Base-by-base conservation (phyloP, 2,888 invertebrate species). In the Drosophila recens region DNA sequence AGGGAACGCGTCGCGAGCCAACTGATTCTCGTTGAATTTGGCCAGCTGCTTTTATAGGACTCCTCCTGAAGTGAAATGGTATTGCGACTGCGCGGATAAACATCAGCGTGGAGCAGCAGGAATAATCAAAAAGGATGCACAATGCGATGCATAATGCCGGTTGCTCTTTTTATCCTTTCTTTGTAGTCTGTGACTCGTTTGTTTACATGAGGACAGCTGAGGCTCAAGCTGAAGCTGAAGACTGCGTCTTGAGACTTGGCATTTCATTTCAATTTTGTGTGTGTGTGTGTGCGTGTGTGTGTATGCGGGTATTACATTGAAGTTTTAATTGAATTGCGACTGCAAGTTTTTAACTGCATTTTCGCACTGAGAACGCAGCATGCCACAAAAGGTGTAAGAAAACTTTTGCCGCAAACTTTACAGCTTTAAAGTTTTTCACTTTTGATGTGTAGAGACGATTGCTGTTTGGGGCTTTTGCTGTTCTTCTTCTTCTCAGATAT, bases 251-350 rank as follows among this genome's bases (percentile, higher is more conserved):
- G 30, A 53, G 69, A 43, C 66, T 64, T 66, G 78, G 59, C 63
- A 61, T 70, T 70, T 57, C 66, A 66, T 59, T 67, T 38, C 17
- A 62, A 43, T 64, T 57, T 65, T 72, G 43, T 57, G 46, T 53
- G 17, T 17, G 17, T 17, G 17, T 17, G 17, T 17, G 17, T 17
- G 17, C 1, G 17, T 17, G 17, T 17, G 42, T 48, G 63, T 58
- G 48, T 49, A 20, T 51, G 59, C 46, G 66, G 34, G 64, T 65
- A 54, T 75, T 62, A 72, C 79, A 84, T 82, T 80, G 79, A 86
- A 86, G 85, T 86, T 86, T 86, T 86, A 86, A 86, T 86, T 86
- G 88, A 86, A 86, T 86, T 86, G 86, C 82, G 86, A 88, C 78
- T 73, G 88, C 75, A 86, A 86, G 88, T 86, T 88, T 82, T 84